Base-by-base conservation (phyloP, 1,140 invertebrate genomes). In the Dinothrombium tinctorium region DNA sequence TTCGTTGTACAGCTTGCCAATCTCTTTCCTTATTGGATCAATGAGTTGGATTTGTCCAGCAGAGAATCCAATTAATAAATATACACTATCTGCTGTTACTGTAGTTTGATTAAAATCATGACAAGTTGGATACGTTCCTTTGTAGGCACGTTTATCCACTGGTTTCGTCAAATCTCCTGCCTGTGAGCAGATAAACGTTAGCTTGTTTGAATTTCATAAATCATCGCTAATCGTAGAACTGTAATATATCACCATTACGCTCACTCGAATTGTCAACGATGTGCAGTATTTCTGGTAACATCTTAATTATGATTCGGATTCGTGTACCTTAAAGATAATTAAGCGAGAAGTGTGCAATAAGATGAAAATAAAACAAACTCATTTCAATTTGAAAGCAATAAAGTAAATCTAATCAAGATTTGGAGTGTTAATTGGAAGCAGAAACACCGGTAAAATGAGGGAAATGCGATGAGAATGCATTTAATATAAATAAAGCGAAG, bases 41-140 rank as follows among this genome's bases (percentile, higher is more conserved):
- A 96, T 83, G 42, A 98, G 63, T 60, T 96, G 89, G 55, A 96
- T 86, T 65, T 72, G 86, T 45, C 92, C 92, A 33, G 83, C 89
- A 53, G 83, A 86, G 64, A 96, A 96, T 33, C 92, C 90, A 51
- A 98, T 81, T 49, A 96, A 62, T 42, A 98, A 65, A 29, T 70
- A 74, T 33, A 84, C 74, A 58, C 73, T 54, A 37, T 89, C 81
- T 33, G 65, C 62, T 35, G 73, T 75, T 38, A 80, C 74, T 41
- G 76, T 74, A 42, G 73, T 67, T 44, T 72, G 67, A 67, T 95
- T 96, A 59, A 96, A 95, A 66, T 96, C 89, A 64, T 98, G 92
- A 61, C 89, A 96, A 20, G 90, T 96, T 37, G 90, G 90, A 65
- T 84, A 92, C 47, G 87, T 94, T 53, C 87, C 87, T 66, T 98